Evolutionary conservation across 2,888 invertebrate genomes (phyloP).

Genomic region (Acrobasis consociella): DNA sequence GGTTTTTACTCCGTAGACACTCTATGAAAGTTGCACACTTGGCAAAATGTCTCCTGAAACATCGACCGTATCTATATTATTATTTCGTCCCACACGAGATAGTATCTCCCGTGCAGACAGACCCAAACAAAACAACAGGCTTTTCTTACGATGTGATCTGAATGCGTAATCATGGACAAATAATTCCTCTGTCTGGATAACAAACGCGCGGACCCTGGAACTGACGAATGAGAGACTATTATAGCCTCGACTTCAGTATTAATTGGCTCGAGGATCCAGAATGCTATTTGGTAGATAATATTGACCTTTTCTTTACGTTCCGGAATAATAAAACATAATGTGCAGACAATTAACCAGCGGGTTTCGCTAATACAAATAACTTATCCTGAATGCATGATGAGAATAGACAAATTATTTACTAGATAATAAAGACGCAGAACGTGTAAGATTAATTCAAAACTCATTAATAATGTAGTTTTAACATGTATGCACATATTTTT

Average conservation of each 20-base stretch:
- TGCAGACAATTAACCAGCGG: too few relatives aligned
- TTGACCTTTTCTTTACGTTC: neutral
- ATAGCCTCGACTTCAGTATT: slow-evolving; percentile 2
- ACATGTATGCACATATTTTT: too few relatives aligned
- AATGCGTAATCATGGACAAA: slow-evolving; percentile 42
- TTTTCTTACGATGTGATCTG: slow-evolving; percentile 30
- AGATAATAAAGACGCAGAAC: too few relatives aligned
- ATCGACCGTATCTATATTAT: neutral
- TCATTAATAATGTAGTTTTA: too few relatives aligned
- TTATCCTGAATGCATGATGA: too few relatives aligned
- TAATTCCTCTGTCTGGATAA: slow-evolving; percentile 40
- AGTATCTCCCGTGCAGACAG: slow-evolving; percentile 8
- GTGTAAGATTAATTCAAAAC: too few relatives aligned
- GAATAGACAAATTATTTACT: too few relatives aligned
- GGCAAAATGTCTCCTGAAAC: neutral
- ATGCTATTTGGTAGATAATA: neutral
- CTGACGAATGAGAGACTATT: slow-evolving; percentile 12
- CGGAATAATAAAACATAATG: too few relatives aligned
- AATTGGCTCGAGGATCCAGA: slow-evolving; percentile 4
- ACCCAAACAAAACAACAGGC: slow-evolving; percentile 24
- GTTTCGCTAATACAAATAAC: too few relatives aligned
- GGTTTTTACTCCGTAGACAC: neutral
- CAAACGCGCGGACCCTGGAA: slow-evolving; percentile 35
- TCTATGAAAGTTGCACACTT: neutral
- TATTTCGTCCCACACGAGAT: neutral